phyloP scores from a whole-genome alignment of 2,797 vertebrate species.

The Odontamblyopus lacepedii region DNA sequence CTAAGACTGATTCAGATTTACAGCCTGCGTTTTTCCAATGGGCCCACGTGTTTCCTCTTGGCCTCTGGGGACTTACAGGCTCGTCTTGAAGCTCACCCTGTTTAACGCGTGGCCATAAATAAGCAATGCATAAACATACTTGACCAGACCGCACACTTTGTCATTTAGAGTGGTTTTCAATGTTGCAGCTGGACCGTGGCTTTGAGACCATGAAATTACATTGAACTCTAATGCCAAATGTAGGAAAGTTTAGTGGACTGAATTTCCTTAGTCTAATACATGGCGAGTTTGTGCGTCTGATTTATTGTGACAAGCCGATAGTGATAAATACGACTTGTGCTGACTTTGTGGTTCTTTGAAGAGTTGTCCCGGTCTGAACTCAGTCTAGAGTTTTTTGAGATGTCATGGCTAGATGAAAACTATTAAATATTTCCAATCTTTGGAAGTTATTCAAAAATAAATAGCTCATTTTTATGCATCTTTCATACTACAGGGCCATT shows the following conservation, averaged over 20 bases:
- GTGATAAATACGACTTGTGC: constrained; percentile 26
- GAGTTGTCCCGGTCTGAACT: constrained; percentile 20
- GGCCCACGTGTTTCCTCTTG: constrained; percentile 28
- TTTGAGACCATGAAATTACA: constrained; percentile 7
- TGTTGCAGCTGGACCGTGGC: neutral
- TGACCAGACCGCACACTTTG: constrained; percentile 35
- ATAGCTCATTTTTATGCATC: neutral
- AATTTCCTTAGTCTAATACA: neutral
- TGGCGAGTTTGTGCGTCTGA: constrained; percentile 22
- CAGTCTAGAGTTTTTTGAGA: neutral
- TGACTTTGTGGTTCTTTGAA: constrained; percentile 12
- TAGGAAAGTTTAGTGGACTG: constrained; percentile 9
- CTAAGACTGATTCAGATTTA: constrained; percentile 19
- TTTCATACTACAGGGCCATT: neutral
- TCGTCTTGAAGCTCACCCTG: constrained; percentile 16
- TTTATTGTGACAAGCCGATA: constrained; percentile 35
- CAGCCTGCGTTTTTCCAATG: constrained; percentile 6
- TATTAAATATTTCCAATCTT: neutral
- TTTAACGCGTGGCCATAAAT: constrained; percentile 16
- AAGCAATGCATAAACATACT: constrained; percentile 27
- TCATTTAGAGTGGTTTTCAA: constrained; percentile 5
- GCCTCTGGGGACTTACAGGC: neutral
- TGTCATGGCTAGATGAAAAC: constrained; percentile 1
- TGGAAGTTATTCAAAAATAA: neutral
- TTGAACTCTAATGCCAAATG: constrained; percentile 12